Evolutionary conservation across 2,113 vertebrate genomes (phyloP), one percentile per base, ranked within the genome.

Genomic region (Dicrurus megarhynchus): DNA sequence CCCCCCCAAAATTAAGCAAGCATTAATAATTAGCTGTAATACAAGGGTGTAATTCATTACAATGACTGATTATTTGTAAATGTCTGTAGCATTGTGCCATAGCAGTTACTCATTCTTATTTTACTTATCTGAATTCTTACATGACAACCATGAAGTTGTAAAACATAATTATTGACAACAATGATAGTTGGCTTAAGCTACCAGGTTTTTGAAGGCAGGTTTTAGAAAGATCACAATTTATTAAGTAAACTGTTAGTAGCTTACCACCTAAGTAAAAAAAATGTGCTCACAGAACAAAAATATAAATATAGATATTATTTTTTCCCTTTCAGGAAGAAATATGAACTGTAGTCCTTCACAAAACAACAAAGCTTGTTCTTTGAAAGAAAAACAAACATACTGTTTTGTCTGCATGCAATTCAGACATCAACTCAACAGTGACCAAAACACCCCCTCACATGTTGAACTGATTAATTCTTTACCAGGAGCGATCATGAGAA

Each of bases 391-490:
- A 59, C n/a, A 93, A 92, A 84, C 53, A 89, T 55, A 32, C 24
- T 90, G 11, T 80, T 94, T 93, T 87, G 52, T 94, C 83, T 84
- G 37, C 69, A 65, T 4, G 8, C 26, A 52, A 81, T 82, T 90
- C 71, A 94, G 65, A 60, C 41, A 84, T 56, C 33, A 76, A 70
- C 35, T 64, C 59, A 93, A n/a, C 52, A 93, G 42, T 87, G 79
- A 93, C 88, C 27, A 47, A 64, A 52, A 55, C 90, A 46, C 76
- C 44, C 67, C 50, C 68, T 93, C 79, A 61, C 88, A 82, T 89
- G 41, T 3, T 90, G 88, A 92, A 95, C 44, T 94, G 88, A 95
- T 93, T 93, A 96, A 92, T 95, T 87, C 57, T 94, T 95, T 92
- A 73, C 85, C 68, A 86, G 65, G 32, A 89, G 22, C 53, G 11